A percentile compares a stretch with the other conserved stretches of the same genome.
phyloP scores from a whole-genome alignment of 2,797 vertebrate genomes.

The Hypotaenidia okinawae region DNA sequence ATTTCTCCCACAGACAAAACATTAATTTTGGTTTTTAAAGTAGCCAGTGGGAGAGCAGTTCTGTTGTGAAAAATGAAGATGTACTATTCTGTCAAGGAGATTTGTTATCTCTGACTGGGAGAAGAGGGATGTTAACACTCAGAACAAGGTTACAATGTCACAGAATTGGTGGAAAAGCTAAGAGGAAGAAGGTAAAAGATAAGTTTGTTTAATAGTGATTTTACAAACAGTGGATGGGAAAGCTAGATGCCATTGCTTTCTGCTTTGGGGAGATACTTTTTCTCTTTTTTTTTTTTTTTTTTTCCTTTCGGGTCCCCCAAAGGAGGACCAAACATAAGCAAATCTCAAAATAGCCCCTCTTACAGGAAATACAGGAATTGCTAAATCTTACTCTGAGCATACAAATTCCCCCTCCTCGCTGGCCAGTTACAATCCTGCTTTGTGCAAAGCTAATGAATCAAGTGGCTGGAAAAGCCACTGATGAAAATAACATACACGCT shows the following conservation, averaged over 20 bases:
- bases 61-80: background rate
- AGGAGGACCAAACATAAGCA: background rate
- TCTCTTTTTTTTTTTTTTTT: no score
- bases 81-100: background rate
- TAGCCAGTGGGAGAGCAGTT: background rate
- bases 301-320: background rate
- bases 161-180: background rate
- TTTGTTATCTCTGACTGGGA: background rate
- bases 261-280: background rate
- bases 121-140: background rate
- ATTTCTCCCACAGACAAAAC: slow-evolving; percentile 1
- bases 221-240: background rate
- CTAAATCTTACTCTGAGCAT: background rate
- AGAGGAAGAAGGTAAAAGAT: background rate
- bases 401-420: background rate
- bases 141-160: background rate
- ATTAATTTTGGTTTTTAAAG: background rate
- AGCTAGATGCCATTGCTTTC: background rate
- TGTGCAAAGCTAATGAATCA: slow-evolving; percentile 42
- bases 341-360: background rate
- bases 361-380: background rate
- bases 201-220: background rate
- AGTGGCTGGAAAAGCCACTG: background rate
- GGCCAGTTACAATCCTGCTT: slow-evolving; percentile 23
- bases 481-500: slow-evolving; percentile 39